Evolutionary conservation across 2,888 invertebrate genomes (phyloP), one percentile per base, ranked within the genome.

Genomic region (Girardia tigrina): DNA sequence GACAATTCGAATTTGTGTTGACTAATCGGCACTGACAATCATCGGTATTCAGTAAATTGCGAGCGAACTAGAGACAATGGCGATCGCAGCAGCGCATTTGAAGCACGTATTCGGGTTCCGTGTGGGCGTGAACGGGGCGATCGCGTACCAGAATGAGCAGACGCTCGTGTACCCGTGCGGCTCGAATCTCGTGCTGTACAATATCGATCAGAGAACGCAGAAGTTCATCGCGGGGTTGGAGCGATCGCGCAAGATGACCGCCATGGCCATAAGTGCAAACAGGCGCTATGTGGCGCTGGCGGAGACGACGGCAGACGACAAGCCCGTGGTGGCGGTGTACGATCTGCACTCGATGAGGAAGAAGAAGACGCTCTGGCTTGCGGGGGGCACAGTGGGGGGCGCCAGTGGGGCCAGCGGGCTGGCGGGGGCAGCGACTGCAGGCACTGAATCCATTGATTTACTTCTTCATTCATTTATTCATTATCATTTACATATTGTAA

Each of bases 371-470:
- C 78, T 86, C 29, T 56, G n/a, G n/a, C n/a, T n/a, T n/a, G n/a
- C n/a, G n/a, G n/a, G n/a, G n/a, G n/a, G n/a, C n/a, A n/a, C n/a
- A n/a, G n/a, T n/a, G n/a, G n/a, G n/a, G n/a, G 82, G 91, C 86
- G 89, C 89, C 82, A 88, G 90, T 89, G 90, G 91, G 80, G 90
- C 89, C 81, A 90, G 90, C 14, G 90, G 90, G 83, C 87, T 91
- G 29, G 89, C 90, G 80, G 90, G 89, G 76, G 88, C 88, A 75
- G 87, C 88, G 0, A 90, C 89, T 83, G 88, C 90, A 0, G 89
- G 42, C n/a, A n/a, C n/a, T n/a, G n/a, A n/a, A n/a, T n/a, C n/a
- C n/a, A n/a, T n/a, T n/a, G n/a, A 56, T n/a, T 56, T n/a, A 56
- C 56, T 16, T 56, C 56, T 12, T 23, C 56, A 56, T n/a, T n/a